Evolutionary conservation across 2,888 invertebrate genomes (phyloP).

Genomic region (Disparrhopalites patrizii): DNA sequence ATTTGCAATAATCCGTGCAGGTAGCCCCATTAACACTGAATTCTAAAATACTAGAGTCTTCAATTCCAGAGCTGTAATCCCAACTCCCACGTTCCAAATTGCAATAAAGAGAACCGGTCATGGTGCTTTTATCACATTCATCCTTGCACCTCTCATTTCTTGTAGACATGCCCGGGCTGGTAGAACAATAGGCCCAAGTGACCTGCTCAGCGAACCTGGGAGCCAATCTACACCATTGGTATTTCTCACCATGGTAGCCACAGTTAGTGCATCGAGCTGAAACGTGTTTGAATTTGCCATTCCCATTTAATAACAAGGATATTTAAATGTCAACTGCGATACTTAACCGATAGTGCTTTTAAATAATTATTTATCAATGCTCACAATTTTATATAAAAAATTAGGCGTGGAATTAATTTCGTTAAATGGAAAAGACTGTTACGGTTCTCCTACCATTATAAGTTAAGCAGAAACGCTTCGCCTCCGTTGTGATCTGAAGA

Average conservation of each 20-base stretch:
- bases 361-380: no score
- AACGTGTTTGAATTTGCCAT: no score
- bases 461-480: no score
- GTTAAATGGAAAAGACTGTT: no score
- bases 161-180: background rate
- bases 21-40: background rate
- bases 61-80: background rate
- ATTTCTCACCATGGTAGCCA: background rate
- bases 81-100: background rate
- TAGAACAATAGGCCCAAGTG: background rate
- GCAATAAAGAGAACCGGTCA: background rate
- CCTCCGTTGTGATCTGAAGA: no score
- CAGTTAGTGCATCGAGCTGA: background rate
- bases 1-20: background rate
- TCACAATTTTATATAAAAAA: no score
- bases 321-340: no score
- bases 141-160: background rate
- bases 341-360: no score
- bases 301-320: no score
- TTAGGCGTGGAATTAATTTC: no score
- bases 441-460: no score
- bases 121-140: background rate
- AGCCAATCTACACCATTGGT: background rate
- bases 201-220: background rate
- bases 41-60: background rate